Evolutionary conservation across 1,140 invertebrate genomes (phyloP), one percentile per base, ranked within the genome.

Genomic region (Argopecten irradians): DNA sequence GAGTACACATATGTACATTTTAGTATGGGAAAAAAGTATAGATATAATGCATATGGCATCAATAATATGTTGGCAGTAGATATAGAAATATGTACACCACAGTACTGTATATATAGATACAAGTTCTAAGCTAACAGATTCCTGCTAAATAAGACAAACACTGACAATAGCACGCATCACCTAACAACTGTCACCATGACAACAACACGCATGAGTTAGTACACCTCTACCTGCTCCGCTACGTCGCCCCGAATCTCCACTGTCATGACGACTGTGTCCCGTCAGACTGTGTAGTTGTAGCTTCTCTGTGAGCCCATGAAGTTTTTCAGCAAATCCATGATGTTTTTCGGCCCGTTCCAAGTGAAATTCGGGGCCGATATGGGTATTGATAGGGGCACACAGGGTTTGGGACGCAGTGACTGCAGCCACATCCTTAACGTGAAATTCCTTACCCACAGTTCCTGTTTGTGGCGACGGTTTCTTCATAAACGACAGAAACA

Each of bases 401-500:
- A 97, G 97, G 34, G 98, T 97, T 34, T 97, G 97, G 84, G 98
- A 98, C 90, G 97, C 98, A 82, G 98, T 96, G 84, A 97, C 97
- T 0, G 97, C 97, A 97, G 98, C 98, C 85, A 94, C 92, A 46
- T 94, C 93, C 83, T 92, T 93, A 9, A 93, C 90, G 82, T 91
- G 90, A 85, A 90, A 93, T 84, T 93, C 93, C 92, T 94, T 94
- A 92, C 93, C 93, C 36, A 86, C 46, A 35, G 85, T 89, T 16
- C 71, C 85, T 33, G 46, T 86, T 34, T 82, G 86, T 55, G 87
- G 55, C 1, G 86, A 84, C 34, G 91, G 85, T 86, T 93, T 94
- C 92, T 97, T 98, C 90, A 99, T 97, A 95, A 99, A 99, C 16
- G 98, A 98, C 16, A 98, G 96, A 94, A 99, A 99, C 88, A 99